Percentiles rank a stretch among this genome's conserved stretches.
Conservation (phyloP, 2,113 vertebrate genomes). For the Vulpes ferrilata region DNA sequence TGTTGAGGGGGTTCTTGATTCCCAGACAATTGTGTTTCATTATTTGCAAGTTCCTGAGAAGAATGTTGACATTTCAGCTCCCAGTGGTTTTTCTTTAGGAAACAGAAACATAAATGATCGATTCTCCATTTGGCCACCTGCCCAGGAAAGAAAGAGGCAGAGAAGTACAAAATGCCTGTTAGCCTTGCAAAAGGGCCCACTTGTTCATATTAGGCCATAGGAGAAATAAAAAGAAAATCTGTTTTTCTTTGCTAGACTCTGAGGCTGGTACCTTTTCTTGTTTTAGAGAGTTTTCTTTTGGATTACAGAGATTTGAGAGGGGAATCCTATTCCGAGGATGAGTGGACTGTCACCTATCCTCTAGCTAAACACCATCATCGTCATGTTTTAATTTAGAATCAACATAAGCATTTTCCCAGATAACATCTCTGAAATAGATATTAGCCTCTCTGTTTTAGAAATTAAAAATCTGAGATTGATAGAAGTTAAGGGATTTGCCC, state of each 20-base stretch:
- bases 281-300: slow-evolving; percentile 2
- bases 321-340: background rate
- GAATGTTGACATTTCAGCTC: slow-evolving; percentile 73
- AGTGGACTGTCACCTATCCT: background rate
- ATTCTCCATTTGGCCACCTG: slow-evolving; percentile 69
- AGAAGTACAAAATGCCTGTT: slow-evolving; percentile 59
- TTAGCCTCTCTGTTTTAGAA: background rate
- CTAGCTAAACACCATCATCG: background rate
- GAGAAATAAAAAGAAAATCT: background rate
- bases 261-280: background rate
- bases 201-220: background rate
- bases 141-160: slow-evolving; percentile 62
- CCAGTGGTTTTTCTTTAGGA: slow-evolving; percentile 68
- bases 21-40: slow-evolving; percentile 51
- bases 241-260: background rate
- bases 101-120: slow-evolving; percentile 66
- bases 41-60: slow-evolving; percentile 67
- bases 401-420: background rate
- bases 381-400: background rate
- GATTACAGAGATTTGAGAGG: background rate
- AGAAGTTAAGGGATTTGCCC: background rate
- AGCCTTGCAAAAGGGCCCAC: slow-evolving; percentile 41
- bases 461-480: background rate
- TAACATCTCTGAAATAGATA: background rate
- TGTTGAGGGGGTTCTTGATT: background rate